Evolutionary conservation across 2,113 vertebrate species (phyloP).

Genomic region (Trochalopteron elliotii): DNA sequence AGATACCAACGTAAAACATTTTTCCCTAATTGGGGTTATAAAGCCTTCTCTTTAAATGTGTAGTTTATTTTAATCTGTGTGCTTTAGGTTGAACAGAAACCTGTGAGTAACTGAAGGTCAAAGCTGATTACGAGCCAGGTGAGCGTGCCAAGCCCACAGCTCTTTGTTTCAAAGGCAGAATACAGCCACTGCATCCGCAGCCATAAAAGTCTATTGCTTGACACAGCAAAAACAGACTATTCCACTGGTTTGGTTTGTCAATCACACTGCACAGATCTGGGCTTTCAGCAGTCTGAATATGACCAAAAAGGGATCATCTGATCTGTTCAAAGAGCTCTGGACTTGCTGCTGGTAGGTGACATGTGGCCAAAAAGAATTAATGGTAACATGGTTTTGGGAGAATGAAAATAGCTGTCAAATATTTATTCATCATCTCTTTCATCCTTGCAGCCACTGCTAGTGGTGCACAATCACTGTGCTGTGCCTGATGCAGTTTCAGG

Average conservation of each 20-base stretch:
- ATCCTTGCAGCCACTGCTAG: not conserved
- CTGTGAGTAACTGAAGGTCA: not conserved
- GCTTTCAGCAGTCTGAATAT: not conserved
- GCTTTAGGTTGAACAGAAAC: not conserved
- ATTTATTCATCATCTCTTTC: not conserved
- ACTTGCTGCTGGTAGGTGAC: not conserved
- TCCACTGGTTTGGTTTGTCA: accelerated
- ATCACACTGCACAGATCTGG: not conserved
- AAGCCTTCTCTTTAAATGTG: not conserved
- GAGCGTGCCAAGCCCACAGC: not conserved
- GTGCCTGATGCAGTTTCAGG: not conserved
- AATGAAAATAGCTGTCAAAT: not conserved
- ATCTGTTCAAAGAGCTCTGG: accelerated
- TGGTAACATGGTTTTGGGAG: not conserved
- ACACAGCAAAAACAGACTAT: not conserved
- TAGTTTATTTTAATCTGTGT: not conserved
- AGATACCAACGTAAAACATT: not conserved
- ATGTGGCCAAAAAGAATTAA: not conserved
- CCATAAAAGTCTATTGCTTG: not conserved
- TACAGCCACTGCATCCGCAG: not conserved
- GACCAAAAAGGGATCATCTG: not conserved
- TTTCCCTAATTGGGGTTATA: not conserved
- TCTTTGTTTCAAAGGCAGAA: not conserved
- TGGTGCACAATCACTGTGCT: accelerated
- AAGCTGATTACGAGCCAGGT: not conserved